Evolutionary conservation across 2,113 vertebrate species (phyloP), one percentile per base, ranked within the genome.

Genomic region (Bujurquina vittata): DNA sequence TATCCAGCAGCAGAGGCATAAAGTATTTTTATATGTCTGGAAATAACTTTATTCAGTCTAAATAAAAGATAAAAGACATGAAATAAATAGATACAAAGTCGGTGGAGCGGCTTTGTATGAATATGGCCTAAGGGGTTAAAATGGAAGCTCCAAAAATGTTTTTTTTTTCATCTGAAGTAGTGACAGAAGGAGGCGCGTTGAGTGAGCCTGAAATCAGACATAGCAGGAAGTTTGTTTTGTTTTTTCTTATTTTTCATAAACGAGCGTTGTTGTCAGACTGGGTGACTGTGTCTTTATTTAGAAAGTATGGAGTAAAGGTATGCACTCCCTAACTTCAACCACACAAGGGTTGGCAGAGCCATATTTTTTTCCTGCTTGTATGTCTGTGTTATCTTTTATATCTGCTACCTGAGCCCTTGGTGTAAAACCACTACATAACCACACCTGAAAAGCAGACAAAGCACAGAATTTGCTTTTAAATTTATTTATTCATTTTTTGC

Each of bases 201-300:
- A 59, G 35, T 43, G 6, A 76, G 11, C 20, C 54, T 67, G 12
- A 73, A 37, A 63, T 65, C 29, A 81, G 26, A 76, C 49, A 37
- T 14, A 31, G 8, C 37, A 65, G 14, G n/a, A 33, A 54, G 40
- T 56, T 49, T 54, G 22, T 52, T 20, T 43, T 84, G 49, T 33
- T 49, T 54, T 26, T 62, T 20, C 26, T 14, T 84, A 5, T 23
- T 75, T 75, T 46, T 80, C 54, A 80, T 22, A 73, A 85, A 75
- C n/a, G 54, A 63, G 74, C 37, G 63, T 78, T 76, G 22, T 31
- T 61, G 43, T 74, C 73, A 67, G 49, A 9, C 52, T 74, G 23
- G 58, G 40, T 65, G 75, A 73, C 7, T 74, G 67, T 75, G 55
- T 1, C 59, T 82, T 80, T 90, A 69, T 85, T 85, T 85, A 84